These are phyloP conservation scores for Sorex fumeus DNA, from an alignment of 2,113 vertebrate genomes.

Conservation along the genomic window DNA sequence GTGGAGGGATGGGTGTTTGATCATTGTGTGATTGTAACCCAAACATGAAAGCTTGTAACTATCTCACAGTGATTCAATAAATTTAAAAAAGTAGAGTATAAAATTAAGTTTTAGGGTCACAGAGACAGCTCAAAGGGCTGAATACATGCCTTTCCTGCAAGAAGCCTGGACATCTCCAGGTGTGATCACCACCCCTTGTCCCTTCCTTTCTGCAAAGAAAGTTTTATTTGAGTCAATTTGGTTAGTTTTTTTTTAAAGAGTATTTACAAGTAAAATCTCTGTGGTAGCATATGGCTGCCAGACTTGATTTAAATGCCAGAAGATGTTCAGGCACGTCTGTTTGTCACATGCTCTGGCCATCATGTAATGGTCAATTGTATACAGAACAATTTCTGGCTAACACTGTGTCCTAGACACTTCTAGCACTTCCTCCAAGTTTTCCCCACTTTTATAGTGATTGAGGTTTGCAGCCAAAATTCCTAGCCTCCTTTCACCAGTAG, in stretches of 20 bases:
- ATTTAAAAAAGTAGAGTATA: no score
- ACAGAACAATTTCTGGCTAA: neutral
- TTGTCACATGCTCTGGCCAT: constrained; percentile 9
- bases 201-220: neutral
- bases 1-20: no score
- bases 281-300: neutral
- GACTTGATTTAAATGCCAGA: neutral
- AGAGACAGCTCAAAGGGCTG: no score
- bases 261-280: constrained; percentile 30
- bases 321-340: constrained; percentile 35
- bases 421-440: constrained; percentile 27
- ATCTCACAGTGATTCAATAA: no score
- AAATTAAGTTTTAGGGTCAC: no score
- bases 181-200: no score
- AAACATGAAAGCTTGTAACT: no score
- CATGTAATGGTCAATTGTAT: neutral
- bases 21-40: no score
- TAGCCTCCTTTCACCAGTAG: neutral
- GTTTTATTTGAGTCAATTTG: neutral
- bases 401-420: neutral
- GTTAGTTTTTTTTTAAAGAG: neutral
- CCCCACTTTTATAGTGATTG: neutral
- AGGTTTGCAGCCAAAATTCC: neutral
- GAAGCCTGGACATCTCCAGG: no score
- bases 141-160: no score